These are phyloP conservation scores for Poeciliopsis turneri DNA, from an alignment of 2,797 vertebrate genomes.

Conservation along the genomic window DNA sequence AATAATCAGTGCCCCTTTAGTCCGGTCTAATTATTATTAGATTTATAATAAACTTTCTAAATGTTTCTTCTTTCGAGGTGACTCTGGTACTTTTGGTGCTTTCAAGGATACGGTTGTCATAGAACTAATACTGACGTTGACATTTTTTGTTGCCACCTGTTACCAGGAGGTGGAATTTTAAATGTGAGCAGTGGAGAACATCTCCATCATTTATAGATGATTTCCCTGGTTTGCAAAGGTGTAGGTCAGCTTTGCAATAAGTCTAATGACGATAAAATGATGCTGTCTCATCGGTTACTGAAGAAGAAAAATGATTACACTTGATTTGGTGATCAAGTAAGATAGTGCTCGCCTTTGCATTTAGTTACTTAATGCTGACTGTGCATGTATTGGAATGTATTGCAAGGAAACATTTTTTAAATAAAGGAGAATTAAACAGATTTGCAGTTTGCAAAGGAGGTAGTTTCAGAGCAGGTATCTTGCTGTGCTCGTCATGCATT, in stretches of 20 bases:
- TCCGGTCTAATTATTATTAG: not conserved
- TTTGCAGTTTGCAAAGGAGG: constrained; percentile 16
- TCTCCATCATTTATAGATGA: not conserved
- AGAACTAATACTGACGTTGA: not conserved
- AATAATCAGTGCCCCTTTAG: not conserved
- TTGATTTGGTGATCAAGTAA: constrained; percentile 42
- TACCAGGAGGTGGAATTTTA: not conserved
- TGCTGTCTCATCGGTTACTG: constrained; percentile 6
- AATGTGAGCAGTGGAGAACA: not conserved
- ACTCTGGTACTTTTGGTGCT: not conserved
- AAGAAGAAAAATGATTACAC: constrained; percentile 25
- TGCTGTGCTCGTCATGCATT: not conserved
- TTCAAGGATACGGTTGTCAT: not conserved
- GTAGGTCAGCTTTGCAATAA: constrained; percentile 21
- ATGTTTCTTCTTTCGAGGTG: not conserved
- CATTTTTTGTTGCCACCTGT: not conserved
- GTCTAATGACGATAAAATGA: constrained; percentile 1
- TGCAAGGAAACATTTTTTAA: constrained; percentile 14
- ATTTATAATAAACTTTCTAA: not conserved
- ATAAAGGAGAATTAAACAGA: constrained; percentile 28
- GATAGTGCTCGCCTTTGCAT: constrained; percentile 21
- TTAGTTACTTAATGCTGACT: constrained; percentile 34
- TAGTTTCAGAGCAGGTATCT: constrained; percentile 1
- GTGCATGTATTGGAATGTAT: constrained; percentile 24
- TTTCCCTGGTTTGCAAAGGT: too few relatives aligned